Percentiles rank a stretch among this genome's conserved stretches.
Evolutionary conservation across 35 echinoderm and acorn worm species (phyloP).

Genomic region (Heliocidaris erythrogramma): DNA sequence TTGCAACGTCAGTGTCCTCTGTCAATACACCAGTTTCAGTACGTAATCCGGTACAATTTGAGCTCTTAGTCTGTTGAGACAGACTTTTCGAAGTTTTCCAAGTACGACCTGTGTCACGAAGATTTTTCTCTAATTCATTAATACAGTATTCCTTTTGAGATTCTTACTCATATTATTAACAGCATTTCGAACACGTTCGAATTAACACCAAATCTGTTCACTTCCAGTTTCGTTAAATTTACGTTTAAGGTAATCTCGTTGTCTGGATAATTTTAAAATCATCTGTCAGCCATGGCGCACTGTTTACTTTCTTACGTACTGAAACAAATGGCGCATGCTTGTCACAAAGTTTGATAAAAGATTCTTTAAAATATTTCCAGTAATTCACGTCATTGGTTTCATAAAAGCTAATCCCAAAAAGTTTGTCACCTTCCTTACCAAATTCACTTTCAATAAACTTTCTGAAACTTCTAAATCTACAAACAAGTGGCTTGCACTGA

Average conservation of each 20-base stretch:
- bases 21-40: background rate
- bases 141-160: constrained; percentile 16
- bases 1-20: too few relatives aligned
- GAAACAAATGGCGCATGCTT: too few relatives aligned
- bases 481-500: too few relatives aligned
- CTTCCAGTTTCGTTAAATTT: background rate
- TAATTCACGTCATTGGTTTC: constrained; percentile 13
- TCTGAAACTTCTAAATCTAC: too few relatives aligned
- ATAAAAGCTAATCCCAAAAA: background rate
- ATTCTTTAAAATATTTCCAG: constrained; percentile 27
- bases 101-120: background rate
- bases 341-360: constrained; percentile 17
- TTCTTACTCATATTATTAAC: constrained; percentile 26
- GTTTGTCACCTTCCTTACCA: background rate
- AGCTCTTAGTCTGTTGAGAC: too few relatives aligned
- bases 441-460: too few relatives aligned
- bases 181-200: background rate
- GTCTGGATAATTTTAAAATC: constrained; percentile 26
- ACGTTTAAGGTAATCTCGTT: constrained; percentile 24
- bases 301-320: constrained; percentile 8
- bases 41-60: too few relatives aligned
- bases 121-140: background rate
- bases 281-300: constrained; percentile 37
- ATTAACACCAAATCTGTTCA: background rate
- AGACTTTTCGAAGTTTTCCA: constrained; percentile 47